Evolutionary conservation across 2,888 invertebrate genomes (phyloP), one percentile per base, ranked within the genome.

Genomic region (Boloria euphrosyne): DNA sequence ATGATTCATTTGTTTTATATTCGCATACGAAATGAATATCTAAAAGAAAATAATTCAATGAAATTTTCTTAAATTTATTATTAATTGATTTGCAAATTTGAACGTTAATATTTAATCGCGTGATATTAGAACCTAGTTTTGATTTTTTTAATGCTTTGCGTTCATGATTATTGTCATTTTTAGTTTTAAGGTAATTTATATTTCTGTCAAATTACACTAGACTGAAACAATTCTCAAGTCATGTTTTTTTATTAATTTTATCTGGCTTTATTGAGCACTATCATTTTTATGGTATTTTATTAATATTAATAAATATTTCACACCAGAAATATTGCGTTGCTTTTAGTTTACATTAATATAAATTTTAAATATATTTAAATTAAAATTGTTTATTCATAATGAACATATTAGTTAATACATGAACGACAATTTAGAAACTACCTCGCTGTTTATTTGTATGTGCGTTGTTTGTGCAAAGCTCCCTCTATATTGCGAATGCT

Each of bases 51-150:
- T 38, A 38, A 7, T 38, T 38, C 10, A 38, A 38, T 38, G 10
- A 38, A 31, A 31, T 31, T 31, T 31, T 31, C 7, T 31, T 0
- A 10, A 31, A 31, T 31, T 7, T 31, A 31, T 7, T 31, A 31
- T 31, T 2, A 31, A 31, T 31, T 7, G 31, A 31, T 2, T 54
- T 16, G 1, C 17, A 43, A 17, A 13, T 43, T 54, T 13, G 0
- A 52, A 52, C 4, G n/a, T 0, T 27, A 85, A 84, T 61, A 77
- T 81, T 74, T 77, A 78, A 78, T 80, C 79, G 83, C 85, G 89
- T 90, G 90, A 90, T 90, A 89, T 85, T 89, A 90, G 87, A 81
- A 74, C 74, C 78, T 87, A 89, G 86, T 84, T 80, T 78, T 81
- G 52, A 46, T 38, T 13, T 31, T 18, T 49, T 58, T 27, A 31